These are phyloP conservation scores for Stylophora pistillata DNA, from an alignment of 64 coral and sea anemone species.

Conservation along the genomic window DNA sequence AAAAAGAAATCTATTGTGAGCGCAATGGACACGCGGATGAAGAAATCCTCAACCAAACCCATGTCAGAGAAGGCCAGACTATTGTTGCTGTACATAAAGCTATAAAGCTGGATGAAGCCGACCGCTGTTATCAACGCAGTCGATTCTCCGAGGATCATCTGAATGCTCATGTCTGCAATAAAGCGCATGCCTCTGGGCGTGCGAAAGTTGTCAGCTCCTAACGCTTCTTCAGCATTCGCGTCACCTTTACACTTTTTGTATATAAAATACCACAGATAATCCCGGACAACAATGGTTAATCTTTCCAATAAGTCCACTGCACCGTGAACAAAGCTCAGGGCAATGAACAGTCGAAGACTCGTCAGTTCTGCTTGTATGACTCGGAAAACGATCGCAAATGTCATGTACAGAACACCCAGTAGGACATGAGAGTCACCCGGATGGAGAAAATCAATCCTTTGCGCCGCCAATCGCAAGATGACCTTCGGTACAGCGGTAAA, in stretches of 20 bases:
- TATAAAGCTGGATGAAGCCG: slow-evolving; percentile 66
- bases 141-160: slow-evolving; percentile 73
- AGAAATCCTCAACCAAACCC: slow-evolving; percentile 20
- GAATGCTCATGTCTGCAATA: slow-evolving; percentile 74
- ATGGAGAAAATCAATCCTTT: slow-evolving; percentile 52
- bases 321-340: slow-evolving; percentile 66
- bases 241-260: slow-evolving; percentile 47
- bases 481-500: slow-evolving; percentile 62
- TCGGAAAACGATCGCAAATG: slow-evolving; percentile 66
- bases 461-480: slow-evolving; percentile 53
- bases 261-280: slow-evolving; percentile 76
- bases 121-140: slow-evolving; percentile 71
- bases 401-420: slow-evolving; percentile 29
- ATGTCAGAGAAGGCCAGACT: slow-evolving; percentile 12
- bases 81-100: slow-evolving; percentile 51
- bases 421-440: slow-evolving; percentile 56
- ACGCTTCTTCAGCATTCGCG: background rate
- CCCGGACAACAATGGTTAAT: slow-evolving; percentile 72
- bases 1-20: slow-evolving; percentile 63
- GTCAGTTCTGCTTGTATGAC: slow-evolving; percentile 74
- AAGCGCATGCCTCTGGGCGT: slow-evolving; percentile 71
- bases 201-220: slow-evolving; percentile 37
- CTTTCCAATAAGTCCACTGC: slow-evolving; percentile 59
- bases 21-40: slow-evolving; percentile 41
- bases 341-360: slow-evolving; percentile 61